These are phyloP conservation scores for Malthinus flaveolus DNA, from an alignment of 2,888 invertebrate genomes.

Conservation along the genomic window DNA sequence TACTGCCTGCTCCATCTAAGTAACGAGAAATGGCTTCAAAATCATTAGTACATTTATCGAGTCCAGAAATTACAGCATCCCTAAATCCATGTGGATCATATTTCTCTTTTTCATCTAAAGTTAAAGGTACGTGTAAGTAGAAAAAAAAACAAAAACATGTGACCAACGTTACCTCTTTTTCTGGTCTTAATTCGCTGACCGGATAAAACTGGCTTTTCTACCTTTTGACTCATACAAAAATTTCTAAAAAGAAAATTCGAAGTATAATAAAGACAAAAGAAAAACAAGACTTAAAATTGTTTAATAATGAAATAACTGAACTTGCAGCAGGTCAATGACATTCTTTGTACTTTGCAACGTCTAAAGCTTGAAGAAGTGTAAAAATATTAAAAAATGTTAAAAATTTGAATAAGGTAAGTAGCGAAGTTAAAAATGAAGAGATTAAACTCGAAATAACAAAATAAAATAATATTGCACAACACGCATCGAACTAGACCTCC, in stretches of 20 bases:
- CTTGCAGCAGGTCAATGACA: slow-evolving; percentile 27
- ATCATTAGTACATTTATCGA: slow-evolving; percentile 93
- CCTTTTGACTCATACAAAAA: slow-evolving; percentile 99
- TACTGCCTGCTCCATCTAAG: slow-evolving; percentile 92
- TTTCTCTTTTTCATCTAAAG: slow-evolving; percentile 98
- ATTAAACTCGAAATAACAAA: background rate
- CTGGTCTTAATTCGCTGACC: slow-evolving; percentile 99
- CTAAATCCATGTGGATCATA: slow-evolving; percentile 98
- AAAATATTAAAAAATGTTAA: no score
- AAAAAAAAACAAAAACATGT: slow-evolving; percentile 10
- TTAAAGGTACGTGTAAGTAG: slow-evolving; percentile 9
- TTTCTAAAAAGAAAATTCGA: slow-evolving; percentile 46
- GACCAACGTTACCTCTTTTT: slow-evolving; percentile 83
- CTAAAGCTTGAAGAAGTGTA: no score
- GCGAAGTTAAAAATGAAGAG: background rate
- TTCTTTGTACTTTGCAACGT: slow-evolving; percentile 5
- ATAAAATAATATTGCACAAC: slow-evolving; percentile 28
- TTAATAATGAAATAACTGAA: slow-evolving; percentile 20
- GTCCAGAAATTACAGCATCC: slow-evolving; percentile 93
- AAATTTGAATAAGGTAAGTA: background rate
- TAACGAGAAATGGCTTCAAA: slow-evolving; percentile 95
- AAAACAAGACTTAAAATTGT: slow-evolving; percentile 10
- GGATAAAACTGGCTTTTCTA: slow-evolving; percentile 99
- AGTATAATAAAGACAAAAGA: slow-evolving; percentile 7
- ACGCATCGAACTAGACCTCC: slow-evolving; percentile 22